Evolutionary conservation across 2,888 invertebrate species (phyloP).

Genomic region (Autographa pulchrina): DNA sequence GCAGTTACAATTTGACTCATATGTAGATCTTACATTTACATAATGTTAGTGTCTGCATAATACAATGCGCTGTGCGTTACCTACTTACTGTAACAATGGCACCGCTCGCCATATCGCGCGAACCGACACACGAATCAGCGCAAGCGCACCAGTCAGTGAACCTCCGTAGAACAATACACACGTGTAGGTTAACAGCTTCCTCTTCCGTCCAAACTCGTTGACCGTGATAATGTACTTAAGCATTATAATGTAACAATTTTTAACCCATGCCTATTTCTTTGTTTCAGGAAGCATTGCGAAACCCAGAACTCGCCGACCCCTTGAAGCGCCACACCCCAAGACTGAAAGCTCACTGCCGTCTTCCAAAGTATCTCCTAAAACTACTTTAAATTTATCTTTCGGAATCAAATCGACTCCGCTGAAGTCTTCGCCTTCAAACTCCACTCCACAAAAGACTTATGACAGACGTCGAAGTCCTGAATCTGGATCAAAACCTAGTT

Average conservation of each 20-base stretch:
- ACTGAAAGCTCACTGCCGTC: constrained; percentile 85
- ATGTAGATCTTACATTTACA: constrained; percentile 36
- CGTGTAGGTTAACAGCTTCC: constrained; percentile 78
- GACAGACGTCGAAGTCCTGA: constrained; percentile 82
- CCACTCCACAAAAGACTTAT: constrained; percentile 70
- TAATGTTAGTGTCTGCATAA: constrained; percentile 55
- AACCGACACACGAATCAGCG: constrained; percentile 75
- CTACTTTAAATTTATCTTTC: constrained; percentile 78
- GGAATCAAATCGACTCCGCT: constrained; percentile 77
- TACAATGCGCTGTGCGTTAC: constrained; percentile 65
- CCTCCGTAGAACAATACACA: constrained; percentile 79
- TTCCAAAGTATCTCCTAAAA: constrained; percentile 86
- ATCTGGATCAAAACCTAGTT: constrained; percentile 78
- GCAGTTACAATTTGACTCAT: constrained; percentile 11
- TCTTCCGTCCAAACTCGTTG: constrained; percentile 68
- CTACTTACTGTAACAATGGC: constrained; percentile 74
- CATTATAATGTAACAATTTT: constrained; percentile 14
- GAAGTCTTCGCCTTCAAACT: constrained; percentile 71
- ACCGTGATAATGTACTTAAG: constrained; percentile 45
- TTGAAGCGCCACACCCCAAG: constrained; percentile 82
- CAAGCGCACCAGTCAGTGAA: constrained; percentile 79
- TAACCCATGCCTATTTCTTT: constrained; percentile 58
- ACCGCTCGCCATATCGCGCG: constrained; percentile 72
- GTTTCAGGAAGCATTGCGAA: constrained; percentile 83
- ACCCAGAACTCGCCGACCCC: constrained; percentile 78